Percentiles rank a stretch among this genome's conserved stretches.
Conservation (phyloP, 1,140 invertebrate genomes). For the Nomia melanderi region DNA sequence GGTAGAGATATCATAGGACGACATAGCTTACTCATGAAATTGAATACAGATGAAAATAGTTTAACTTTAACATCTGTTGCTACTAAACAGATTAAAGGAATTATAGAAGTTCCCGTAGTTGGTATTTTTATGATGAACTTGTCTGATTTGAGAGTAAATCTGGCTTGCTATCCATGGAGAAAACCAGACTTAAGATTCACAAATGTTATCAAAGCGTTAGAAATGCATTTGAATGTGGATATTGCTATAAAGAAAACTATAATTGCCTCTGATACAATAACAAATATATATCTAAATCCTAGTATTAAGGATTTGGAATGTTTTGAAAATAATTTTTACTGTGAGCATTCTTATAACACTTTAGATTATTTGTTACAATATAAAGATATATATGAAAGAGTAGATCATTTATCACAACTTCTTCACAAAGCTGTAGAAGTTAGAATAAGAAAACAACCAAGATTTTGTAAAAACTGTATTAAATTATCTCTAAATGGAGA, state of each 20-base stretch:
- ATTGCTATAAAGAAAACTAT: conserved; percentile 71
- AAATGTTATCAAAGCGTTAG: conserved; percentile 72
- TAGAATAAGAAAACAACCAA: conserved; percentile 84
- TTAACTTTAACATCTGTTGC: conserved; percentile 84
- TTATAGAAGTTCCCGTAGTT: conserved; percentile 88
- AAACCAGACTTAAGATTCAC: conserved; percentile 69
- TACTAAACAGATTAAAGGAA: conserved; percentile 80
- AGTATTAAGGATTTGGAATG: conserved; percentile 74
- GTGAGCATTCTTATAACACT: conserved; percentile 78
- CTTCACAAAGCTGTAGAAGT: conserved; percentile 84
- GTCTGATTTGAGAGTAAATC: conserved; percentile 72
- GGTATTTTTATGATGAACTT: conserved; percentile 86
- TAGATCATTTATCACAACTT: conserved; percentile 81
- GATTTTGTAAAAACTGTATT: conserved; percentile 85
- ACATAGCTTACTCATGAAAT: conserved; percentile 88
- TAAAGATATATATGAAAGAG: conserved; percentile 75
- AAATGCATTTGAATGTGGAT: conserved; percentile 71
- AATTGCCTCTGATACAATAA: conserved; percentile 51
- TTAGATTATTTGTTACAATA: conserved; percentile 78
- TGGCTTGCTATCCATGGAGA: conserved; percentile 78
- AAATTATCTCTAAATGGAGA: conserved; percentile 58
- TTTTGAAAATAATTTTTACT: conserved; percentile 75
- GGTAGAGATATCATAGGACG: conserved; percentile 92
- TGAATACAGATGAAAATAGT: conserved; percentile 72
- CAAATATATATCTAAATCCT: conserved; percentile 73